Evolutionary conservation across 2,113 vertebrate species (phyloP), one percentile per base, ranked within the genome.

Genomic region (Forbesichthys agassizii): DNA sequence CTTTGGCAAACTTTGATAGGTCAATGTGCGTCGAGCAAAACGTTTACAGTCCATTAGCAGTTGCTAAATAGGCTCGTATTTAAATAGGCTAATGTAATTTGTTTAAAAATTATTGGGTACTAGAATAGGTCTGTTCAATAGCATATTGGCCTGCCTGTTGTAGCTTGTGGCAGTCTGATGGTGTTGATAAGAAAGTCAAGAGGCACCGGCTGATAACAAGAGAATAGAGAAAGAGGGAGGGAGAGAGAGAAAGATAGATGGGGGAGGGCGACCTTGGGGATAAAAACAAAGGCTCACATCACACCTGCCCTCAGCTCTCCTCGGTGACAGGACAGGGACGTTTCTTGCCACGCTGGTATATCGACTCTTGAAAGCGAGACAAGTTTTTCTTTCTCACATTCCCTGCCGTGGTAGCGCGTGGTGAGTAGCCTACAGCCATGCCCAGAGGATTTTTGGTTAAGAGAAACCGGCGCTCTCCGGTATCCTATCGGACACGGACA

Each of bases 391-490:
- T 27, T 76, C 66, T 63, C 14, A 49, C 65, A 46, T 20, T n/a
- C 14, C 46, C 63, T 11, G 18, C 53, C 16, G 66, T 68, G 77
- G 77, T 67, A 75, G 76, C 75, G 72, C 74, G 33, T 48, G 33
- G 69, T 66, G 18, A 82, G 72, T 67, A 27, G 27, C 27, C 27
- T 2, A 1, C 13, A 79, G 36, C 10, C 66, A 98, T 98, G 96
- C 96, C 96, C 71, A 93, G 95, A 73, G 96, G 96, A 52, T 98
- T 98, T 78, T 77, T 98, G 78, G 96, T 98, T 74, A 98, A 98
- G 88, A 92, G 96, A 69, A 95, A 84, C 89, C 93, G 95, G 69
- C 77, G 88, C 0, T 92, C 93, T 33, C 74, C 85, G 5, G 87
- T 91, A 27, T 95, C 93, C 0, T 96, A 96, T 84, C 88, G 96